A percentile compares a stretch with the other conserved stretches of the same genome.
Conservation (phyloP, 2,797 vertebrate species). For the Uromys caudimaculatus region DNA sequence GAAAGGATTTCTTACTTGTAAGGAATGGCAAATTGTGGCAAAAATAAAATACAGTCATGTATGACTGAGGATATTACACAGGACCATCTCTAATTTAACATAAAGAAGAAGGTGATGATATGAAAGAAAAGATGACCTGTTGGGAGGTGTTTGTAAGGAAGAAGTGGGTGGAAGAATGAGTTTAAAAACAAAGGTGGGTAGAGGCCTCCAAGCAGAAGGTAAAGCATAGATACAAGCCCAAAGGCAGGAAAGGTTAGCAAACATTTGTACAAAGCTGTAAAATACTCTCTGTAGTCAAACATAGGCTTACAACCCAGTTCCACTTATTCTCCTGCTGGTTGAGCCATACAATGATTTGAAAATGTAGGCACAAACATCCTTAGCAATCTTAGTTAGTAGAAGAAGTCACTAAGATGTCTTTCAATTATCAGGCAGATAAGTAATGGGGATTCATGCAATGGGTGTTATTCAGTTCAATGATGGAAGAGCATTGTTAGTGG, state of each 20-base stretch:
- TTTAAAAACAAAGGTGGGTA: neutral
- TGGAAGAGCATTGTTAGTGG: neutral
- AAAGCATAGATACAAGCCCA: neutral
- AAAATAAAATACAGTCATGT: neutral
- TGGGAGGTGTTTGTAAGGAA: neutral
- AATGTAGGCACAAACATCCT: neutral
- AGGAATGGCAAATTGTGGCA: neutral
- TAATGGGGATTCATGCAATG: neutral
- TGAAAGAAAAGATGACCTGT: neutral
- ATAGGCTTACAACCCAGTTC: neutral
- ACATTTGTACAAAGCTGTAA: neutral
- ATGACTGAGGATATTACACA: neutral
- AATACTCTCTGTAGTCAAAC: neutral
- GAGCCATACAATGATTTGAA: neutral
- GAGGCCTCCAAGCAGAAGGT: neutral
- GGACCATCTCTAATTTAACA: neutral
- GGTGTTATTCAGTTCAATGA: neutral
- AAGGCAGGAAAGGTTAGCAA: neutral
- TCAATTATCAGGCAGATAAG: neutral
- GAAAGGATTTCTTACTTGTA: neutral
- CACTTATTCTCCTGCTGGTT: neutral
- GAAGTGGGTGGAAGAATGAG: neutral
- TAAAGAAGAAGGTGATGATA: neutral
- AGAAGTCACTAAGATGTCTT: neutral
- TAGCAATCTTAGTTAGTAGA: neutral